phyloP scores from a whole-genome alignment of 2,888 invertebrate species.

The Andrena hattorfiana region DNA sequence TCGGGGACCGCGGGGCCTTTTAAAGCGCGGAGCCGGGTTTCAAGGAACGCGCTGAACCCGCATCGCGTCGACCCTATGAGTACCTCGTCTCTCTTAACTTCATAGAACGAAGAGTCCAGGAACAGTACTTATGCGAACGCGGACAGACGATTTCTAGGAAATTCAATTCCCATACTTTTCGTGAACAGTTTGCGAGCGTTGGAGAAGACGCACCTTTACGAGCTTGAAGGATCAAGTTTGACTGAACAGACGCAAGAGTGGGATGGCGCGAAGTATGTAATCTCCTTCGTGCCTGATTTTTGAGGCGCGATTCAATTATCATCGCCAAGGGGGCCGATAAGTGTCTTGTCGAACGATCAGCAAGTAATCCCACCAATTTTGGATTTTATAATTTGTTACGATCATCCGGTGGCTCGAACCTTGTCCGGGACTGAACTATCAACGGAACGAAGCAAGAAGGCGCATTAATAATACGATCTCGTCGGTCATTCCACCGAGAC shows the following conservation, averaged over 20 bases:
- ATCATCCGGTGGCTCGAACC: constrained; percentile 41
- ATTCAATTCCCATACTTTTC: too few relatives aligned
- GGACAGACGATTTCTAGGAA: too few relatives aligned
- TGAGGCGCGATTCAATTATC: constrained; percentile 43
- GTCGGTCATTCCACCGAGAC: constrained; percentile 76
- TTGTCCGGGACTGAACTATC: constrained; percentile 70
- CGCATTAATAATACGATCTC: constrained; percentile 82
- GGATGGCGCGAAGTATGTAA: background rate
- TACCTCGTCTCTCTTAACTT: too few relatives aligned
- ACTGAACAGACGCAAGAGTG: background rate
- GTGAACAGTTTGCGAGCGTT: too few relatives aligned
- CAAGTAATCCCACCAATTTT: constrained; percentile 63
- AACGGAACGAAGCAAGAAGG: constrained; percentile 80
- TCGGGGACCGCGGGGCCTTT: too few relatives aligned
- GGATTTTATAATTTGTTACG: constrained; percentile 68
- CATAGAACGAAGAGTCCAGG: too few relatives aligned
- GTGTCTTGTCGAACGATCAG: constrained; percentile 37
- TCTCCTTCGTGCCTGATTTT: background rate
- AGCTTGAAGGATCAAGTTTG: background rate
- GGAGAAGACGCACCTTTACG: too few relatives aligned
- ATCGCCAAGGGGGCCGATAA: constrained; percentile 25
- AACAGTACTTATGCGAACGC: too few relatives aligned
- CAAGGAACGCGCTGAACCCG: too few relatives aligned
- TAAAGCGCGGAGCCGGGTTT: too few relatives aligned
- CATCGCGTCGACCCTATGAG: too few relatives aligned